Percentiles rank a stretch among this genome's conserved stretches.
phyloP scores from a whole-genome alignment of 2,113 vertebrate genomes.

The Triplophysa siluroides region DNA sequence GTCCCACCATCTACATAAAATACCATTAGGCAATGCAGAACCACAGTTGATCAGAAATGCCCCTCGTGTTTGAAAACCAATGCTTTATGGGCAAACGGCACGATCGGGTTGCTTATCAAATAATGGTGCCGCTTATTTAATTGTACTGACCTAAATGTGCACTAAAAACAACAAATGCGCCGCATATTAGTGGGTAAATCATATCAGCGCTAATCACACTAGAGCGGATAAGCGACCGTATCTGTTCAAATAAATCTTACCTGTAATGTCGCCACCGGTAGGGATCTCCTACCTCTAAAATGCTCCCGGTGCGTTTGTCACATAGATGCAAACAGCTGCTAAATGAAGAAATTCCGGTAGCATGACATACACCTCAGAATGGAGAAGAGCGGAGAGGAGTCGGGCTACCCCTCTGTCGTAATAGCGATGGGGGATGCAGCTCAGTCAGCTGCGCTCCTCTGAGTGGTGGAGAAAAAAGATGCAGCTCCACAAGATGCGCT shows the following conservation, averaged over 20 bases:
- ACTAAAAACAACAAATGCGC: neutral
- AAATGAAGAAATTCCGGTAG: neutral
- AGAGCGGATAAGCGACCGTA: neutral
- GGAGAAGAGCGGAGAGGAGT: slow-evolving; percentile 1
- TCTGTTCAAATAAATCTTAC: slow-evolving; percentile 37
- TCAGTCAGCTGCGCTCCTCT: neutral
- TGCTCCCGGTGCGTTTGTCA: neutral
- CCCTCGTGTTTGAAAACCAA: too few relatives aligned
- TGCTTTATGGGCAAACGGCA: neutral
- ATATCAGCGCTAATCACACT: slow-evolving; percentile 8
- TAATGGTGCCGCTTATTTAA: neutral
- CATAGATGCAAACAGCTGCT: neutral
- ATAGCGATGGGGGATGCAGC: slow-evolving; percentile 33
- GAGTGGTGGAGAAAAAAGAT: neutral
- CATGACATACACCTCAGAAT: slow-evolving; percentile 32
- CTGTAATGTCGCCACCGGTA: slow-evolving; percentile 20
- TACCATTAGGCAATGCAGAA: neutral
- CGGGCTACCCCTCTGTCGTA: slow-evolving; percentile 1
- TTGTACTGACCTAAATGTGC: neutral
- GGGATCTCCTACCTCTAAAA: slow-evolving; percentile 22
- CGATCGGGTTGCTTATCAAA: neutral
- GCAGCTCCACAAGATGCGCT: neutral
- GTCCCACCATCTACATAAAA: slow-evolving; percentile 8
- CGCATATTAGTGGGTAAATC: neutral
- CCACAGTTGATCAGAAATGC: neutral